Percentiles rank a stretch among this genome's conserved stretches.
Evolutionary conservation across 1,140 invertebrate species (phyloP).

Genomic region (Aphaenogaster floridana): DNA sequence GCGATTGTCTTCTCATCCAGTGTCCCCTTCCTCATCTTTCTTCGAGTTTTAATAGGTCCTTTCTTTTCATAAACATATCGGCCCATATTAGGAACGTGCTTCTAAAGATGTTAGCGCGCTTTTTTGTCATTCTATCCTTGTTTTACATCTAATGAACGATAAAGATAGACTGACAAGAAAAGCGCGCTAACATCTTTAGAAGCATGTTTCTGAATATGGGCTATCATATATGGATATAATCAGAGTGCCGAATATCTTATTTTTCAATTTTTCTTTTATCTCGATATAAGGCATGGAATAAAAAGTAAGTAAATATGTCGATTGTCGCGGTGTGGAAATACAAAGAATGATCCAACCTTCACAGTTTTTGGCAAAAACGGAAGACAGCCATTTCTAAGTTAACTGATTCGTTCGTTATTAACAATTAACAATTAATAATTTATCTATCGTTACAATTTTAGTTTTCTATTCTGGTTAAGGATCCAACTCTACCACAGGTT

Average conservation of each 20-base stretch:
- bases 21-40: background rate
- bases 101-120: too few species aligned
- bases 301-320: background rate
- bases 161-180: too few species aligned
- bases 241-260: background rate
- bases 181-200: too few species aligned
- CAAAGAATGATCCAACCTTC: background rate
- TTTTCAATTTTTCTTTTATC: background rate
- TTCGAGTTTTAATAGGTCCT: background rate
- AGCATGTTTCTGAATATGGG: too few species aligned
- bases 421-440: slow-evolving; percentile 2
- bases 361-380: too few species aligned
- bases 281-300: background rate
- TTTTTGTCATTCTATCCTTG: too few species aligned
- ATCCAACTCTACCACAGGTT: background rate
- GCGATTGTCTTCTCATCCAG: background rate
- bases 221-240: background rate
- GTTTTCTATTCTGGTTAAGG: slow-evolving; percentile 9
- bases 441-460: slow-evolving; percentile 18
- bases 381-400: background rate
- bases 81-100: too few species aligned
- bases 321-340: background rate
- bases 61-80: background rate
- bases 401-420: background rate
- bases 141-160: too few species aligned